Percentiles rank a stretch among this genome's conserved stretches.
These are phyloP conservation scores for Porites cylindrica DNA, from an alignment of 92 coral and sea anemone species.

Conservation along the genomic window DNA sequence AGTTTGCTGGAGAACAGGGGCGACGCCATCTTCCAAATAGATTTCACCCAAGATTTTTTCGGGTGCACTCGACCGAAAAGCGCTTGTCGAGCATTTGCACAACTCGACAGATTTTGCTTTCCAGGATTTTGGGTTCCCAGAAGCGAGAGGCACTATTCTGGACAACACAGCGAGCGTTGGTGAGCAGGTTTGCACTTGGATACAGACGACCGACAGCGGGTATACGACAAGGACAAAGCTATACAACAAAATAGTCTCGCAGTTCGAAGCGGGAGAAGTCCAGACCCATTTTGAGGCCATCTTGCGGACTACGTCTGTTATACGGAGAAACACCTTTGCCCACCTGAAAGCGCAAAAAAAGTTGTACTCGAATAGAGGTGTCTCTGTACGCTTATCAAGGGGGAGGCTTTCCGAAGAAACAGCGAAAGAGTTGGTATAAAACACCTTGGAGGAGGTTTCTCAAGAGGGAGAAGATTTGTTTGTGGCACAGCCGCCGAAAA, in stretches of 20 bases:
- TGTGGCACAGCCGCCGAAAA: slow-evolving; percentile 30
- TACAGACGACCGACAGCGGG: not conserved
- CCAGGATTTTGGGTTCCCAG: too few relatives aligned
- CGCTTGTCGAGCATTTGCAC: not conserved
- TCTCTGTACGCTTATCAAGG: slow-evolving; percentile 40
- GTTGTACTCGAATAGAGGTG: slow-evolving; percentile 42
- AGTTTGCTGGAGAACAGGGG: slow-evolving; percentile 1
- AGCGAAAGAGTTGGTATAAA: too few relatives aligned
- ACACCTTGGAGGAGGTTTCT: too few relatives aligned
- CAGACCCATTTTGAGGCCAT: slow-evolving; percentile 25
- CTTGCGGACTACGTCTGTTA: slow-evolving; percentile 48
- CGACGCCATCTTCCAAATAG: slow-evolving; percentile 16
- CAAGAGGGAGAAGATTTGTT: not conserved
- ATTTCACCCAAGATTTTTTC: slow-evolving; percentile 52
- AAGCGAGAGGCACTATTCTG: too few relatives aligned
- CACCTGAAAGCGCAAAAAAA: slow-evolving; percentile 49
- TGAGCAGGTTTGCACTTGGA: slow-evolving; percentile 50
- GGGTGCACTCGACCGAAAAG: slow-evolving; percentile 13
- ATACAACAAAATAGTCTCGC: slow-evolving; percentile 58
- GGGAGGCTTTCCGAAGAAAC: slow-evolving; percentile 22
- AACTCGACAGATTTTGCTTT: not conserved
- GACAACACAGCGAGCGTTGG: slow-evolving; percentile 16
- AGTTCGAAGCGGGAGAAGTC: slow-evolving; percentile 49
- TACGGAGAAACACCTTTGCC: slow-evolving; percentile 35
- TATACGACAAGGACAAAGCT: slow-evolving; percentile 44